Base-by-base conservation (phyloP, 2,888 invertebrate genomes). In the Deroplatys truncata region DNA sequence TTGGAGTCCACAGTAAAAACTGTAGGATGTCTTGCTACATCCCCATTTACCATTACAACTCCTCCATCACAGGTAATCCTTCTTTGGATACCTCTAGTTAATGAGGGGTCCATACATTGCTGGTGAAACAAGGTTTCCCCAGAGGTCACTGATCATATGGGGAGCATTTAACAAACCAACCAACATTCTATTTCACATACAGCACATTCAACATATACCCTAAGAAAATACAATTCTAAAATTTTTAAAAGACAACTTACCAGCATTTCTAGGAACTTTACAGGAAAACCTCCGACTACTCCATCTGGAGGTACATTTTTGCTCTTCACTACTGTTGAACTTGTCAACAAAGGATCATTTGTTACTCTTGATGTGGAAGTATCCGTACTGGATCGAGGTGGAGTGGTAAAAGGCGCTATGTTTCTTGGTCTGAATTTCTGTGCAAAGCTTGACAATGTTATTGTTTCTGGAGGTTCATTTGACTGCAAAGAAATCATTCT, bases 401-500 rank as follows among this genome's bases (percentile, higher is more conserved):
- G 86, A 16, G 90, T 88, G 83, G 84, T 88, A 82, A 49, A 90
- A 91, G 96, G 95, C 91, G 95, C 93, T 28, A 95, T 94, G 92
- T 95, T 95, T 88, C 96, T 95, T 7, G 97, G 97, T 91, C 97
- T 95, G 92, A 97, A 97, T 92, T 97, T 97, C 92, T 97, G 97
- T 91, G 97, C 96, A 92, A 98, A 97, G 91, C 97, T 97, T 83
- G 97, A 96, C 84, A 98, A 94, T 88, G 97, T 97, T 92, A 99
- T 96, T 35, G 98, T 98, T 93, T 99, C 99, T 84, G 98, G 97
- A 84, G 97, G 96, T 92, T 98, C 98, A 93, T 98, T 98, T 2
- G 98, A 98, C 93, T 95, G 92, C 5, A 92, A 92, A 72, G 20
- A 72, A 72, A 43, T 13, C 43, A 43, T 43, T 13, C 4, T 35